Evolutionary conservation across 2,888 invertebrate genomes (phyloP).

Genomic region (Lysandra coridon): DNA sequence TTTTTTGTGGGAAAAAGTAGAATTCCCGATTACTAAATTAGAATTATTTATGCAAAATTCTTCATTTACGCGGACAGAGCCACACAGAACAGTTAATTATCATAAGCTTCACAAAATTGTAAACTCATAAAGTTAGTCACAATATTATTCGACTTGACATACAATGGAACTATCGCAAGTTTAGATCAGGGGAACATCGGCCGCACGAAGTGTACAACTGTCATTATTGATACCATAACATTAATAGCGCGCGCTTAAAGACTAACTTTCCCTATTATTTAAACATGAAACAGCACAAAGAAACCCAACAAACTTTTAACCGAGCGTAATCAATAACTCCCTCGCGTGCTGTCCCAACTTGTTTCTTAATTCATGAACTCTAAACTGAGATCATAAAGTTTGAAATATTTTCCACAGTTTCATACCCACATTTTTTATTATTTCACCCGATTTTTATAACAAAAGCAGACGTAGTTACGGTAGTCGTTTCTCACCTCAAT

Average conservation of each 20-base stretch:
- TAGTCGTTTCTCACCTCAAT: slow-evolving; percentile 63
- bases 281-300: slow-evolving; percentile 34
- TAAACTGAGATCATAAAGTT: slow-evolving; percentile 39
- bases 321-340: slow-evolving; percentile 40
- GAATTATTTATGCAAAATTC: too few species aligned
- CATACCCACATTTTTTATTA: slow-evolving; percentile 34
- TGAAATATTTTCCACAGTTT: slow-evolving; percentile 40
- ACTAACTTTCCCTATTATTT: slow-evolving; percentile 34
- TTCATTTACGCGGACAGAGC: too few species aligned
- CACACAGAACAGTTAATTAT: too few species aligned
- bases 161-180: not conserved
- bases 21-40: too few species aligned
- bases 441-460: slow-evolving; percentile 39
- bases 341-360: slow-evolving; percentile 40
- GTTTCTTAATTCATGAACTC: slow-evolving; percentile 40
- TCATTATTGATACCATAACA: not conserved
- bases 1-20: too few species aligned
- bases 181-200: not conserved
- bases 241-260: slow-evolving; percentile 22
- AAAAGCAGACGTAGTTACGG: slow-evolving; percentile 47
- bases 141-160: not conserved
- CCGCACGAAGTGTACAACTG: not conserved
- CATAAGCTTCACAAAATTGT: not conserved
- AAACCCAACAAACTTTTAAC: slow-evolving; percentile 35
- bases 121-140: not conserved